These are phyloP conservation scores for Ptilonorhynchus violaceus DNA, from an alignment of 2,113 vertebrate species.

Conservation along the genomic window DNA sequence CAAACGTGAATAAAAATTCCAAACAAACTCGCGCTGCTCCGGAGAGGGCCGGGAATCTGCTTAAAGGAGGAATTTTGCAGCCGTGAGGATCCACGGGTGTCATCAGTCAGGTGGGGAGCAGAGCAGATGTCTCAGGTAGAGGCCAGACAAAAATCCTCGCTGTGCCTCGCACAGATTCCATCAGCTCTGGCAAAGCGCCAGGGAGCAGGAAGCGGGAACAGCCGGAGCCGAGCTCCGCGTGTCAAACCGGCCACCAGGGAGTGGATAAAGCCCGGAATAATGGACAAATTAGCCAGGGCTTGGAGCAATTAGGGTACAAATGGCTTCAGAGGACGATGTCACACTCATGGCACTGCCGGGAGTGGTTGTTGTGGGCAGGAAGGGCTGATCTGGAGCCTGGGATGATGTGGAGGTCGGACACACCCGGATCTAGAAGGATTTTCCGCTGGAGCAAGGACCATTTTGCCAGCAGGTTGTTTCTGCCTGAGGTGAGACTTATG, in stretches of 20 bases:
- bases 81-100: neutral
- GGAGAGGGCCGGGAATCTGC: neutral
- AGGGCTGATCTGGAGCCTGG: neutral
- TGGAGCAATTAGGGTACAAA: neutral
- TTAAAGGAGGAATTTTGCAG: neutral
- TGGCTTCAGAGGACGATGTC: neutral
- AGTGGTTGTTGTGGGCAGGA: neutral
- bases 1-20: neutral
- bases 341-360: neutral
- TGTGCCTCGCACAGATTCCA: neutral
- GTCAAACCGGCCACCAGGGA: neutral
- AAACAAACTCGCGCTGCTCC: neutral
- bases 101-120: neutral
- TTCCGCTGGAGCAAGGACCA: neutral
- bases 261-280: neutral
- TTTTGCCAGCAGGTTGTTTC: neutral
- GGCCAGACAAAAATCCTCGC: neutral
- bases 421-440: neutral
- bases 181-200: neutral
- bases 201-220: neutral
- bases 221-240: neutral
- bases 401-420: neutral
- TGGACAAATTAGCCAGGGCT: neutral
- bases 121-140: neutral
- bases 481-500: neutral